phyloP scores from a whole-genome alignment of 1,140 invertebrate genomes.

The Sipha flava region DNA sequence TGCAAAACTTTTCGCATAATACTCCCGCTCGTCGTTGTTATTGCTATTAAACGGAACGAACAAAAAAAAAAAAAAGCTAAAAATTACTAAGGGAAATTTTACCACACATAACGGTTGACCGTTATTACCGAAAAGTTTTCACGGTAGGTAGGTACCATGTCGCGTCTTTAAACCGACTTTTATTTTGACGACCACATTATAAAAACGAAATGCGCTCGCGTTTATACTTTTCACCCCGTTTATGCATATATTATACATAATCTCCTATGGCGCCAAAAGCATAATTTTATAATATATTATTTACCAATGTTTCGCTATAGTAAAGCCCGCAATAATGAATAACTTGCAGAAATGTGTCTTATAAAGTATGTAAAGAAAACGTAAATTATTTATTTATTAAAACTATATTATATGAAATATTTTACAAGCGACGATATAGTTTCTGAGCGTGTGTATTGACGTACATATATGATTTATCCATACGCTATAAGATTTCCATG shows the following conservation, averaged over 20 bases:
- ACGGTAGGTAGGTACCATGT: background rate
- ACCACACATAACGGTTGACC: background rate
- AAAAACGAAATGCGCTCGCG: background rate
- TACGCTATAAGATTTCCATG: too few species aligned
- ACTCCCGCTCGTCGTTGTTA: background rate
- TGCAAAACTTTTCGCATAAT: conserved; percentile 11
- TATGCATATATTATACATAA: background rate
- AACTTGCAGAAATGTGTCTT: too few species aligned
- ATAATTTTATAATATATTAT: too few species aligned
- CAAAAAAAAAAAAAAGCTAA: background rate
- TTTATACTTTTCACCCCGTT: too few species aligned
- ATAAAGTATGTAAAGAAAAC: too few species aligned
- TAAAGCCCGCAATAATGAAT: too few species aligned
- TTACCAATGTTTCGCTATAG: too few species aligned
- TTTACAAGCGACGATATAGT: too few species aligned
- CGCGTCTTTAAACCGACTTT: background rate
- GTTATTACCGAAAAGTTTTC: background rate
- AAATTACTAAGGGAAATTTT: background rate
- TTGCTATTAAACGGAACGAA: background rate
- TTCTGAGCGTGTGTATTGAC: too few species aligned
- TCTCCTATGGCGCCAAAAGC: background rate
- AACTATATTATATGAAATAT: too few species aligned
- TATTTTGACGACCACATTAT: background rate
- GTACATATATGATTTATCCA: too few species aligned
- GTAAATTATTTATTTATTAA: too few species aligned